Evolutionary conservation across 2,888 invertebrate species (phyloP).

Genomic region (Pocota personata): DNA sequence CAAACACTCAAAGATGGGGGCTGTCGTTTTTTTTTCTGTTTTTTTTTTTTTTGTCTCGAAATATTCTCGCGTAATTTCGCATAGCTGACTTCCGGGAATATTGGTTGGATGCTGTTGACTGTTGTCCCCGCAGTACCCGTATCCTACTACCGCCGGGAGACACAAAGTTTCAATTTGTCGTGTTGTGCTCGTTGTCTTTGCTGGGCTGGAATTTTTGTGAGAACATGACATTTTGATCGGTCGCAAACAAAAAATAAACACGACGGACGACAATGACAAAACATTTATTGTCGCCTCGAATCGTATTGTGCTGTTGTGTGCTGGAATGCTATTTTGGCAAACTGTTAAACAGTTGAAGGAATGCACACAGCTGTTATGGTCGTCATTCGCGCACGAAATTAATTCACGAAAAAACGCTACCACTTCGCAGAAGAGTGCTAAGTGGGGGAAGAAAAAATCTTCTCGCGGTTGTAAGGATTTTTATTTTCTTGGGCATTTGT

Average conservation of each 20-base stretch:
- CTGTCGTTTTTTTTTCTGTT: slow-evolving; percentile 46
- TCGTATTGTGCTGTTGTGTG: slow-evolving; percentile 46
- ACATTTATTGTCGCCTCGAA: slow-evolving; percentile 71
- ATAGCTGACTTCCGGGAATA: slow-evolving; percentile 74
- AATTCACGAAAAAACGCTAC: slow-evolving; percentile 51
- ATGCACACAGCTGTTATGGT: slow-evolving; percentile 67
- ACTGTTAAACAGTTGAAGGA: slow-evolving; percentile 66
- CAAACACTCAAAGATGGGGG: slow-evolving; percentile 52
- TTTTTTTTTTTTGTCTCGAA: slow-evolving; percentile 59
- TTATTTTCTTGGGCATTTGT: not conserved
- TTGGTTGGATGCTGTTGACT: slow-evolving; percentile 15
- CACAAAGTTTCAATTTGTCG: slow-evolving; percentile 69
- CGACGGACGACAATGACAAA: slow-evolving; percentile 47
- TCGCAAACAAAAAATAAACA: slow-evolving; percentile 24
- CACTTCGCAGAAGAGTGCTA: slow-evolving; percentile 30
- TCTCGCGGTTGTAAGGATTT: not conserved
- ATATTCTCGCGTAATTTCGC: slow-evolving; percentile 73
- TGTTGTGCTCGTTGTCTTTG: slow-evolving; percentile 66
- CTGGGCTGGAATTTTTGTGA: slow-evolving; percentile 69
- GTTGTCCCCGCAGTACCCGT: not conserved
- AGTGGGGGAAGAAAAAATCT: not conserved
- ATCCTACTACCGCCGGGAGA: not conserved
- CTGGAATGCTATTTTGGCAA: slow-evolving; percentile 70
- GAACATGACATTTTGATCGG: slow-evolving; percentile 73
- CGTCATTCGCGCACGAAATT: slow-evolving; percentile 59